Percentiles rank a stretch among this genome's conserved stretches.
phyloP scores from a whole-genome alignment of 2,797 vertebrate species.

The Acipenser transmontanus region DNA sequence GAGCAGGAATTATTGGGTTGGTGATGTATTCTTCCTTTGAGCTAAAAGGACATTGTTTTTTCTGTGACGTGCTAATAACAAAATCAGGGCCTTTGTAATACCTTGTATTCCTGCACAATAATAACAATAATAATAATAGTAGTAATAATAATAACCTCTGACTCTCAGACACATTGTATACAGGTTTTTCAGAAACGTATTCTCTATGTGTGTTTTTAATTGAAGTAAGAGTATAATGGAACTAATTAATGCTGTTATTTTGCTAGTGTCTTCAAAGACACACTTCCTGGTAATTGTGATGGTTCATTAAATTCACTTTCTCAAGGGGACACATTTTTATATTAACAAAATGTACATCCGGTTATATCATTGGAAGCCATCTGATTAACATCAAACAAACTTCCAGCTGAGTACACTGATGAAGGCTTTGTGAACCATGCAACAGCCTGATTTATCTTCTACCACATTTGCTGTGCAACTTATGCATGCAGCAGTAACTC shows the following conservation, averaged over 20 bases:
- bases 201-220: neutral
- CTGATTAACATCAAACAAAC: too few relatives aligned
- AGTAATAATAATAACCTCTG: neutral
- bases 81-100: neutral
- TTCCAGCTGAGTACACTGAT: too few relatives aligned
- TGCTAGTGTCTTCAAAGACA: constrained; percentile 7
- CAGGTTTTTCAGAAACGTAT: neutral
- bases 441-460: too few relatives aligned
- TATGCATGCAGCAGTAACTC: too few relatives aligned
- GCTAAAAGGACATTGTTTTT: constrained; percentile 31
- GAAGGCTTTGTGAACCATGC: too few relatives aligned
- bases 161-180: neutral
- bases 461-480: too few relatives aligned
- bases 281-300: constrained; percentile 5
- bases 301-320: constrained; percentile 34
- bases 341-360: too few relatives aligned
- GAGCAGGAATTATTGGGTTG: constrained; percentile 31
- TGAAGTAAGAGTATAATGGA: neutral
- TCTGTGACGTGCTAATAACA: neutral
- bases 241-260: neutral
- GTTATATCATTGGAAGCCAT: too few relatives aligned
- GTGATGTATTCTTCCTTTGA: constrained; percentile 39
- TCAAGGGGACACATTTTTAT: too few relatives aligned
- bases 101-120: neutral
- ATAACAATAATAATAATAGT: too few relatives aligned